A percentile compares a stretch with the other conserved stretches of the same genome.
phyloP scores from a whole-genome alignment of 1,140 invertebrate species.

The Aphelenchoides besseyi region DNA sequence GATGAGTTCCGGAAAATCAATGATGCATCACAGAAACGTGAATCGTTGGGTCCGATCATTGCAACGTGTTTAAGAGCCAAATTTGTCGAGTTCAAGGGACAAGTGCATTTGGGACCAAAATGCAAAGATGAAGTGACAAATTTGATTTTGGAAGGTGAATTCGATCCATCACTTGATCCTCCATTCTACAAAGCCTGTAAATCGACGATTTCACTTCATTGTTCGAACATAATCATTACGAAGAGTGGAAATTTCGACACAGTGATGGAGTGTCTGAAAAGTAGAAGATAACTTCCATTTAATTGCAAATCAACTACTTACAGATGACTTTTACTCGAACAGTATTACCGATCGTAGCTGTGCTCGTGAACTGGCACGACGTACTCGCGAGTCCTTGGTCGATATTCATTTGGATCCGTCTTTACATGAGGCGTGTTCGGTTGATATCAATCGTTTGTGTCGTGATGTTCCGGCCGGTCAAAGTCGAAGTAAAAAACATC shows the following conservation, averaged over 20 bases:
- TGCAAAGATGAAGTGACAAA: slow-evolving; percentile 58
- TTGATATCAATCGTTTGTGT: slow-evolving; percentile 77
- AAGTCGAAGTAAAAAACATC: slow-evolving; percentile 67
- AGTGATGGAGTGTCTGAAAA: slow-evolving; percentile 59
- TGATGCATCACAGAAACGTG: slow-evolving; percentile 39
- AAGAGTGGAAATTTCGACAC: slow-evolving; percentile 54
- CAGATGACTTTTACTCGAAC: slow-evolving; percentile 60
- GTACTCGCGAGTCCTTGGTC: slow-evolving; percentile 66
- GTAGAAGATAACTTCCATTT: no score
- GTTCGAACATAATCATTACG: slow-evolving; percentile 65
- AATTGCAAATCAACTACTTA: no score
- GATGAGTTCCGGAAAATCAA: slow-evolving; percentile 54
- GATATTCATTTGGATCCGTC: slow-evolving; percentile 69
- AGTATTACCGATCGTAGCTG: slow-evolving; percentile 50
- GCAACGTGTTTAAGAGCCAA: slow-evolving; percentile 56
- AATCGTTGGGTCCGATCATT: slow-evolving; percentile 46
- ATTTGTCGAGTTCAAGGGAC: slow-evolving; percentile 44
- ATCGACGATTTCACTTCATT: slow-evolving; percentile 74
- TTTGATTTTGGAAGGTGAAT: slow-evolving; percentile 58
- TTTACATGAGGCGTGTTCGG: slow-evolving; percentile 66
- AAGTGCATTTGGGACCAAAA: slow-evolving; percentile 36
- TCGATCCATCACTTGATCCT: slow-evolving; percentile 83
- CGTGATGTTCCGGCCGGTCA: slow-evolving; percentile 77
- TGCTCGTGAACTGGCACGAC: slow-evolving; percentile 68
- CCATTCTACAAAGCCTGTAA: slow-evolving; percentile 75